Evolutionary conservation across 1,140 invertebrate species (phyloP), one percentile per base, ranked within the genome.

Genomic region (Caenorhabditis briggsae): DNA sequence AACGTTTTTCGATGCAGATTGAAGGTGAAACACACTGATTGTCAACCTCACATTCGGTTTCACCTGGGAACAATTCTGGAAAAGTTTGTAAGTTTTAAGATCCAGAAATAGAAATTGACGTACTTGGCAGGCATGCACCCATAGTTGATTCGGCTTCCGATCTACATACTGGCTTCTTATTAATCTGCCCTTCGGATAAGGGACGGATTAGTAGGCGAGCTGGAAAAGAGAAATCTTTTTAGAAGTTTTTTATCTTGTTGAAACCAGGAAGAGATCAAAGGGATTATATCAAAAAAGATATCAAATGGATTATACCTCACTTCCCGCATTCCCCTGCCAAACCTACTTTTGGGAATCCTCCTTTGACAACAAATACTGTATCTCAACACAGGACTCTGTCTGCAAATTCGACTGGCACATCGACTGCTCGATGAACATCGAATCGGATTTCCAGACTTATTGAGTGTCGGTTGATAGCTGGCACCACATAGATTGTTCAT

Each of bases 361-460:
- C 70, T 43, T 18, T 78, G 70, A 78, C 70, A 78, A 78, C 70
- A 78, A 78, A 78, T 78, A 50, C 70, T 78, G 46, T 78, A 78
- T 78, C 70, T 78, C 7, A 78, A 23, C 7, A 78, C 46, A 2
- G 70, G 70, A 78, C 70, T 78, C 46, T 78, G 70, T 9, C 70
- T 12, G 18, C 70, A 78, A 25, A 78, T 78, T 5, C 70, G 6
- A 78, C 70, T 78, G n/a, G 70, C 70, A 23, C 70, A 78, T 12
- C 70, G 70, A 50, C 70, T 78, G 46, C 70, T 78, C 46, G 70
- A 78, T 23, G 70, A 78, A n/a, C 70, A 78, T 78, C 70, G 43
- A 43, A 78, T 78, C 9, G 70, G 70, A 50, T 78, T 78, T 12
- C 70, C 70, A 12, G 70, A 78, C n/a, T 50, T 78, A n/a, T 78